These are phyloP conservation scores for Poeciliopsis turrubarensis DNA, from an alignment of 2,113 vertebrate genomes.

Conservation along the genomic window DNA sequence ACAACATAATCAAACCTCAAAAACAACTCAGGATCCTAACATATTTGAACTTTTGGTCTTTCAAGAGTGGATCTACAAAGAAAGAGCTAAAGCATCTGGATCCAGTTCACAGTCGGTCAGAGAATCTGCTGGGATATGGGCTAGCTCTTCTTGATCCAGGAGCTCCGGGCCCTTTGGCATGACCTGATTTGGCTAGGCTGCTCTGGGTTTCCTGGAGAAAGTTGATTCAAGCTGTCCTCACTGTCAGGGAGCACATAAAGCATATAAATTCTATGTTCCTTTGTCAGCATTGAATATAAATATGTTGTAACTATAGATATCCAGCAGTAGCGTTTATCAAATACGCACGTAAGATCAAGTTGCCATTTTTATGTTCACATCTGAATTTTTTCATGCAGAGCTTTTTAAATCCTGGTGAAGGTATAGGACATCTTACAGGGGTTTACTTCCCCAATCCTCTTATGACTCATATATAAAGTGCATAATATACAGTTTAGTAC, in stretches of 20 bases:
- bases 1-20: no score
- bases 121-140: slow-evolving; percentile 66
- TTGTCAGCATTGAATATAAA: neutral
- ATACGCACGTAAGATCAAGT: no score
- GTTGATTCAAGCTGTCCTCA: slow-evolving; percentile 10
- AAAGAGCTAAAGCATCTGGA: slow-evolving; percentile 54
- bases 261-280: neutral
- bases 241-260: slow-evolving; percentile 1
- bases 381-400: no score
- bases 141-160: slow-evolving; percentile 44
- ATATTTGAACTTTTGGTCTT: slow-evolving; percentile 50
- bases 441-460: no score
- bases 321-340: no score
- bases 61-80: slow-evolving; percentile 31
- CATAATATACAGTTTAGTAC: no score
- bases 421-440: no score
- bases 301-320: no score
- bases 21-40: neutral
- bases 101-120: slow-evolving; percentile 47
- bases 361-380: no score
- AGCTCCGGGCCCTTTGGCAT: slow-evolving; percentile 56
- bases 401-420: no score
- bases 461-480: no score
- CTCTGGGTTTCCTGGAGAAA: slow-evolving; percentile 9
- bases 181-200: slow-evolving; percentile 17